Conservation (phyloP, 2,888 invertebrate species). For the Bembecia ichneumoniformis region DNA sequence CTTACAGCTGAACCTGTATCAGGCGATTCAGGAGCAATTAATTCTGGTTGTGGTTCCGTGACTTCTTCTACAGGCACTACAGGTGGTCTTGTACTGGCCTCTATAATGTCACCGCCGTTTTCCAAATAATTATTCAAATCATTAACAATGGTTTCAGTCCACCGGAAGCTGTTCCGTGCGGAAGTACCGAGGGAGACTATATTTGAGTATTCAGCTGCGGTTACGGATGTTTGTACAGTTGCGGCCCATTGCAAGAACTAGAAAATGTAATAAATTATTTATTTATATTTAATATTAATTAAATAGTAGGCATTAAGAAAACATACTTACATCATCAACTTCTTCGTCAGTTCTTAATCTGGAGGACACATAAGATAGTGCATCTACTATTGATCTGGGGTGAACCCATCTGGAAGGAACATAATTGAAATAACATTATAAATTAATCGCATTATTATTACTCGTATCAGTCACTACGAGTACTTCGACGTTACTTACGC, state of each 20-base stretch:
- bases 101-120: slow-evolving; percentile 18
- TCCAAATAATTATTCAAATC: slow-evolving; percentile 36
- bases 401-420: slow-evolving; percentile 31
- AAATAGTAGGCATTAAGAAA: neutral
- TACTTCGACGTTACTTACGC: slow-evolving; percentile 37
- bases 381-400: slow-evolving; percentile 5
- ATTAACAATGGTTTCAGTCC: slow-evolving; percentile 21
- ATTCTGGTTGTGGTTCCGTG: slow-evolving; percentile 3
- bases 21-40: slow-evolving; percentile 35
- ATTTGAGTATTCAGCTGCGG: slow-evolving; percentile 21
- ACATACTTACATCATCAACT: slow-evolving; percentile 28
- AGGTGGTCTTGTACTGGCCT: slow-evolving; percentile 9
- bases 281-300: neutral
- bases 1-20: slow-evolving; percentile 33
- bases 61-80: slow-evolving; percentile 14
- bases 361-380: slow-evolving; percentile 39
- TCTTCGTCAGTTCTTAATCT: slow-evolving; percentile 34
- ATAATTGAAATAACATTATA: too few species aligned
- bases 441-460: too few species aligned
- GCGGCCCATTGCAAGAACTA: slow-evolving; percentile 50
- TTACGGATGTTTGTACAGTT: slow-evolving; percentile 11
- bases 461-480: too few species aligned
- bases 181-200: slow-evolving; percentile 23
- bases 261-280: slow-evolving; percentile 6
- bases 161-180: slow-evolving; percentile 28